Conservation (phyloP, 2,888 invertebrate genomes). For the Chrysolina americana region DNA sequence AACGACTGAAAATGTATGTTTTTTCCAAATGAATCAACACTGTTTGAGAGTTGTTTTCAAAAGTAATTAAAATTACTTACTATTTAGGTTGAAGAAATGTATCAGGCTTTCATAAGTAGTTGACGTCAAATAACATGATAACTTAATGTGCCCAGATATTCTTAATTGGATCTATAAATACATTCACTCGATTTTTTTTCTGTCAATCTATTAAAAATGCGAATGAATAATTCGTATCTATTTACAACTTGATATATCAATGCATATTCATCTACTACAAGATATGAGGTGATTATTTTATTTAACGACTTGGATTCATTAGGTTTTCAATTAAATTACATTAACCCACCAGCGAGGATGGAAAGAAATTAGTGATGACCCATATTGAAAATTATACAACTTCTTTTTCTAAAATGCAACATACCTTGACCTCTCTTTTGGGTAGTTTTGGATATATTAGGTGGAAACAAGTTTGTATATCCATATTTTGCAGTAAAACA, state of each 20-base stretch:
- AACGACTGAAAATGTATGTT: too few species aligned
- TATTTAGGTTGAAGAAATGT: conserved; percentile 2
- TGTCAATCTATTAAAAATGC: not conserved
- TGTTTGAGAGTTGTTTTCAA: not conserved
- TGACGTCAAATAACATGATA: not conserved
- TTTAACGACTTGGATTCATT: too few species aligned
- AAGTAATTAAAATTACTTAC: not conserved
- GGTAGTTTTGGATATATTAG: too few species aligned
- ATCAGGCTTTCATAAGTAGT: not conserved
- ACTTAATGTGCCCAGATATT: not conserved
- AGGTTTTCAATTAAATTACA: too few species aligned
- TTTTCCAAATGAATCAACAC: not conserved
- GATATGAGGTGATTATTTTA: not conserved
- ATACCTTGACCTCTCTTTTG: too few species aligned
- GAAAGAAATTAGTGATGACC: too few species aligned
- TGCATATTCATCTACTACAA: not conserved
- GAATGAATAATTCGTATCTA: not conserved
- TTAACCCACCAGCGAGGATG: too few species aligned
- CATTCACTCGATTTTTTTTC: not conserved
- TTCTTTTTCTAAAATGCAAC: too few species aligned
- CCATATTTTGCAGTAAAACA: too few species aligned
- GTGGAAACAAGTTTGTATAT: too few species aligned
- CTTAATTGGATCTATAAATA: not conserved
- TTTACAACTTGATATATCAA: not conserved
- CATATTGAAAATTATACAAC: too few species aligned